Evolutionary conservation across 2,888 invertebrate genomes (phyloP), one percentile per base, ranked within the genome.

Genomic region (Metacarcinus magister): DNA sequence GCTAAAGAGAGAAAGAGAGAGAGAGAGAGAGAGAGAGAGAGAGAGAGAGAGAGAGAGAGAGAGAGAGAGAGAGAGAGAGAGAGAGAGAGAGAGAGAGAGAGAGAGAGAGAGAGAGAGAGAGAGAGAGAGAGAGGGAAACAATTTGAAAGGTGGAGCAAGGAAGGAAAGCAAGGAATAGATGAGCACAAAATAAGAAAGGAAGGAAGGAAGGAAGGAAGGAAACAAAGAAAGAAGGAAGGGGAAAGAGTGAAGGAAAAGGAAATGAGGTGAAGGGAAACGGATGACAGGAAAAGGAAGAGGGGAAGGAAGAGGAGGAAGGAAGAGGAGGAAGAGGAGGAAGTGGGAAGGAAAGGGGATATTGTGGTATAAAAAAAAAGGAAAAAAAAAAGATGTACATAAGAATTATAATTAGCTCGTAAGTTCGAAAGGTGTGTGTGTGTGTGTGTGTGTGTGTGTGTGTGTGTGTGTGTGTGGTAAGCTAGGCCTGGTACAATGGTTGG

Each of bases 391-490:
- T 16, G 19, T 10, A 19, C 7, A 67, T 5, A 82, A 13, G 10
- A 82, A 0, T 28, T 13, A 19, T 16, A 46, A 5, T 46, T 28
- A 46, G 32, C 19, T 23, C 0, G 5, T 32, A 93, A 10, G 44
- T 28, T 19, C 43, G n/a, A 32, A 75, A 75, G 10, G n/a, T 60
- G 44, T 93, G n/a, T 8, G 19, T 23, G n/a, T 39, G 60, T 60
- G 93, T 23, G 39, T 60, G 46, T 23, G 43, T 44, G 44, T 44
- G 39, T 60, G 60, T 93, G 93, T 39, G 54, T 54, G 60, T 39
- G 93, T 39, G 93, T 67, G 19, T 93, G 93, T 54, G 60, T 93
- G 93, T 93, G 60, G 32, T 8, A 13, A 54, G 54, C 13, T 8
- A 54, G 89, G 32, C 5, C 39, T 23, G 32, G 32, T 89, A 16